These are phyloP conservation scores for Amblyraja radiata DNA, from an alignment of 2,797 vertebrate genomes.

Conservation along the genomic window DNA sequence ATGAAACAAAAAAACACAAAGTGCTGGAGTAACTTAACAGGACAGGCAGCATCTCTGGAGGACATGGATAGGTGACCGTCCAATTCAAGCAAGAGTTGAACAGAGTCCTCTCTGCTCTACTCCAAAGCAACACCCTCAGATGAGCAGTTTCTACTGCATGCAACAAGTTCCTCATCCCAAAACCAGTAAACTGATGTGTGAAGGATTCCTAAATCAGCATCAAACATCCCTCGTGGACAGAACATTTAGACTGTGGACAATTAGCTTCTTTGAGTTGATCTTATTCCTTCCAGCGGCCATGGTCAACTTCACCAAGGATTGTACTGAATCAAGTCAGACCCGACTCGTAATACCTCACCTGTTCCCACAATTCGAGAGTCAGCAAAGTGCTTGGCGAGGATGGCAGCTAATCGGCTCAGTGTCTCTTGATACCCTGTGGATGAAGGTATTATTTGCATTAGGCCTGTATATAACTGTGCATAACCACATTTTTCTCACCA, in stretches of 20 bases:
- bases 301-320: background rate
- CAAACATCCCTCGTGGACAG: background rate
- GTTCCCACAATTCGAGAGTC: slow-evolving; percentile 89
- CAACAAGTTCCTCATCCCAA: background rate
- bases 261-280: background rate
- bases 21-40: too few species aligned
- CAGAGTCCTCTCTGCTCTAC: background rate
- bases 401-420: slow-evolving; percentile 80
- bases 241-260: background rate
- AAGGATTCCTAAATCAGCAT: background rate
- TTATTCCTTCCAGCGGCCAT: background rate
- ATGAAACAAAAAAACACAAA: background rate
- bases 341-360: slow-evolving; percentile 56
- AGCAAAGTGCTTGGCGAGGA: slow-evolving; percentile 92
- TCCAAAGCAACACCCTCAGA: background rate
- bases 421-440: slow-evolving; percentile 83
- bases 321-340: background rate
- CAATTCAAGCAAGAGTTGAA: too few species aligned
- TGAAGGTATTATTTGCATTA: background rate
- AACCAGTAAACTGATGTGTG: background rate
- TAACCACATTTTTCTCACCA: background rate
- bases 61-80: too few species aligned
- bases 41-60: too few species aligned
- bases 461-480: background rate
- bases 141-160: background rate